Conservation (phyloP, 1,140 invertebrate species). For the Ooceraea biroi region DNA sequence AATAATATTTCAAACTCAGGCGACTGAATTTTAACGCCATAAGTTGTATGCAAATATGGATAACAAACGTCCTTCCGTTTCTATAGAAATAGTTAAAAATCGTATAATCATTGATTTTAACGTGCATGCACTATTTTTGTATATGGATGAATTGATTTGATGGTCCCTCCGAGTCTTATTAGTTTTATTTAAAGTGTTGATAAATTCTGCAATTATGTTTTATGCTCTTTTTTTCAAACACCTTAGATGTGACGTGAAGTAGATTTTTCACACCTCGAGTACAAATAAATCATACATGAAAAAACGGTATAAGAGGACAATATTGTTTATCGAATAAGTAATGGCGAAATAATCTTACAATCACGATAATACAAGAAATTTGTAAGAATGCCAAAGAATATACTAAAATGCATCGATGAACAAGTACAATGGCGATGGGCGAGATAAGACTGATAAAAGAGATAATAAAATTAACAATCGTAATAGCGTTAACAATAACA, state of each 20-base stretch:
- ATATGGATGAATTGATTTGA: conserved; percentile 37
- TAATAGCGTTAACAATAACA: conserved; percentile 26
- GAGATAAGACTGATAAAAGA: neutral
- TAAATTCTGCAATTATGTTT: conserved; percentile 6
- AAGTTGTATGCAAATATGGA: neutral
- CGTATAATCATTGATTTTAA: conserved; percentile 5
- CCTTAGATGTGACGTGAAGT: conserved; percentile 34
- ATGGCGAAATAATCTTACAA: neutral
- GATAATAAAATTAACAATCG: conserved; percentile 7
- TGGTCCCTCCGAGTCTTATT: conserved; percentile 51
- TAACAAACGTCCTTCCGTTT: neutral
- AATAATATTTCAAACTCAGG: neutral
- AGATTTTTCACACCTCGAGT: conserved; percentile 24
- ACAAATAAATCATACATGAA: conserved; percentile 46
- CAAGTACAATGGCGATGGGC: neutral
- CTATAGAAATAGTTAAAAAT: conserved; percentile 41
- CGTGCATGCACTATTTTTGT: neutral
- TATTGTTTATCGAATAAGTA: conserved; percentile 8
- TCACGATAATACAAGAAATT: conserved; percentile 9
- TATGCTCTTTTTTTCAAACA: conserved; percentile 47
- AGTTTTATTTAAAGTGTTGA: conserved; percentile 5
- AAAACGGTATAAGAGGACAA: neutral
- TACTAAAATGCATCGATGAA: neutral
- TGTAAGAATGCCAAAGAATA: neutral
- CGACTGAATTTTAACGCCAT: conserved; percentile 1